Percentiles rank a stretch among this genome's conserved stretches.
These are phyloP conservation scores for Mylabris sibirica DNA, from an alignment of 2,888 invertebrate genomes.

Conservation along the genomic window DNA sequence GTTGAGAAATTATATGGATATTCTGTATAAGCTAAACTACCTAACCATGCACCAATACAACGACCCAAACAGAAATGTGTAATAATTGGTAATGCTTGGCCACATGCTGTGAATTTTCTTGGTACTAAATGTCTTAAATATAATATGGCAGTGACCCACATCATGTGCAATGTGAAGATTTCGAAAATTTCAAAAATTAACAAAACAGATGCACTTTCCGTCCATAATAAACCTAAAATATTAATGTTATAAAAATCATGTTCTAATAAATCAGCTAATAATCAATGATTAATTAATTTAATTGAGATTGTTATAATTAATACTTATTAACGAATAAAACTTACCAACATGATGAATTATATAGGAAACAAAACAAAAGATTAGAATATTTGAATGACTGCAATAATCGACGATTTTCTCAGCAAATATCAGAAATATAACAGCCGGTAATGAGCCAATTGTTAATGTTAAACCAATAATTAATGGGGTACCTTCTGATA, in stretches of 20 bases:
- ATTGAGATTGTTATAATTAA: too few species aligned
- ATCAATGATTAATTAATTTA: too few species aligned
- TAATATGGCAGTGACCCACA: conserved; percentile 81
- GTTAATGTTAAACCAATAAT: conserved; percentile 73
- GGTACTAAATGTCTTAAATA: conserved; percentile 85
- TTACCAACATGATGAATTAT: conserved; percentile 77
- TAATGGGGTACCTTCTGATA: conserved; percentile 65
- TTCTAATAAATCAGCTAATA: too few species aligned
- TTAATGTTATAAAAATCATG: too few species aligned
- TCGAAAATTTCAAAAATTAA: conserved; percentile 76
- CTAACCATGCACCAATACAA: conserved; percentile 74
- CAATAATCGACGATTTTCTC: conserved; percentile 85
- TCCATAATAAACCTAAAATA: conserved; percentile 38
- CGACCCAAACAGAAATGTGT: conserved; percentile 85
- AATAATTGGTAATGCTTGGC: conserved; percentile 80
- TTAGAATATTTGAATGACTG: conserved; percentile 82
- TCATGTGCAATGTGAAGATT: conserved; percentile 77
- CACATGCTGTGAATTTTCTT: conserved; percentile 77
- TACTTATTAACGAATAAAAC: too few species aligned
- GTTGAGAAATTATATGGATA: conserved; percentile 60
- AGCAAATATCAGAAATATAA: conserved; percentile 77
- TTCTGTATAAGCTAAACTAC: conserved; percentile 62
- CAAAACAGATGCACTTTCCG: conserved; percentile 70
- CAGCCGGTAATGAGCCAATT: conserved; percentile 73
- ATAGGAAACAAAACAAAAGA: conserved; percentile 82